Evolutionary conservation across 2,113 vertebrate species (phyloP).

Genomic region (Prunella himalayana): DNA sequence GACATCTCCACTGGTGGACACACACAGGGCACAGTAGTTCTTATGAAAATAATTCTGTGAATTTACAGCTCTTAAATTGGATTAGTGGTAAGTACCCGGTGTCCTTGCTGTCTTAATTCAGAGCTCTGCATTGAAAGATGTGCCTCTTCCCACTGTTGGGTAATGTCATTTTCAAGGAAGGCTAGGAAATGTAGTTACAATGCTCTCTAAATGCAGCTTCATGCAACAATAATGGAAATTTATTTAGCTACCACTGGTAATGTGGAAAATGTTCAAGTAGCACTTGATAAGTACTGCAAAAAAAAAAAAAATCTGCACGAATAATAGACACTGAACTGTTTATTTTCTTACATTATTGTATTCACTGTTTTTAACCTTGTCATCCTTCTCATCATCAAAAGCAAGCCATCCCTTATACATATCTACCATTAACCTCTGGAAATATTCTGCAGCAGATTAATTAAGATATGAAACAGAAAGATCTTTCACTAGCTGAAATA

Average conservation of each 20-base stretch:
- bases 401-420: background rate
- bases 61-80: background rate
- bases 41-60: background rate
- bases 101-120: background rate
- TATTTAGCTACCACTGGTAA: background rate
- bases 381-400: background rate
- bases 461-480: background rate
- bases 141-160: background rate
- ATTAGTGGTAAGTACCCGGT: background rate
- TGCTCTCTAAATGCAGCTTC: background rate
- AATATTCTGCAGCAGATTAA: background rate
- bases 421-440: background rate
- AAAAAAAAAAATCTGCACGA: background rate
- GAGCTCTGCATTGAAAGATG: background rate
- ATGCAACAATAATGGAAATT: background rate
- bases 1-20: background rate
- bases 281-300: background rate
- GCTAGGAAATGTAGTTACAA: background rate
- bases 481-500: background rate
- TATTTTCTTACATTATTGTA: background rate
- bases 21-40: background rate
- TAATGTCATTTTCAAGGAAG: background rate
- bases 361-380: background rate
- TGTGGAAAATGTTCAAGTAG: background rate
- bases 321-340: background rate